phyloP scores from a whole-genome alignment of 2,888 invertebrate species.

The Eremobia ochroleuca region DNA sequence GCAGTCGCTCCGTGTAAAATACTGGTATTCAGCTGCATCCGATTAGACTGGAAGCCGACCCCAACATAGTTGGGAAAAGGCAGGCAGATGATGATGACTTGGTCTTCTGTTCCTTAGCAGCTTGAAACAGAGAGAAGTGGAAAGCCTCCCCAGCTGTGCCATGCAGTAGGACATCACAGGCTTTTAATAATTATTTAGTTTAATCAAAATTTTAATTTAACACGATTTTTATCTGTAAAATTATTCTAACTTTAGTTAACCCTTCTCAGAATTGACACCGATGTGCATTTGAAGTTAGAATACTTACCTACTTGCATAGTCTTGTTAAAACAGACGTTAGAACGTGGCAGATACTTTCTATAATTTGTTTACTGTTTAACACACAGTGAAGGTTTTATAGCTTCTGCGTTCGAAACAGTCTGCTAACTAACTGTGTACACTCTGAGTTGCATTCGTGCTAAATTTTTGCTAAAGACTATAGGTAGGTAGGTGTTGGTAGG shows the following conservation, averaged over 20 bases:
- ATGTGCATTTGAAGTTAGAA: background rate
- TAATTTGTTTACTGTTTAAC: constrained; percentile 61
- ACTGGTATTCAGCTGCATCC: too few species aligned
- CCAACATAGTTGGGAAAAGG: too few species aligned
- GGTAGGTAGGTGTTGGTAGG: background rate
- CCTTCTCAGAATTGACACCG: constrained; percentile 4
- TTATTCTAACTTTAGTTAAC: background rate
- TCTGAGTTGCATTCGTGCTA: constrained; percentile 23
- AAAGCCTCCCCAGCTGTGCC: background rate
- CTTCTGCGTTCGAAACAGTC: constrained; percentile 27
- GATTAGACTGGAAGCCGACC: too few species aligned
- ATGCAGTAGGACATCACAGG: too few species aligned
- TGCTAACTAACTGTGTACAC: constrained; percentile 54
- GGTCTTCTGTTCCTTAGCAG: background rate
- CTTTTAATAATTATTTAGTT: background rate
- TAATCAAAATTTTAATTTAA: background rate
- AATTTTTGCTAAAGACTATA: constrained; percentile 25
- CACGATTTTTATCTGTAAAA: background rate
- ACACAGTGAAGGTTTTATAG: constrained; percentile 50
- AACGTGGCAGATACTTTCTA: constrained; percentile 47
- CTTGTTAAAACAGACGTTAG: constrained; percentile 51
- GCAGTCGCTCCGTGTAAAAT: too few species aligned
- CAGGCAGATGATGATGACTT: too few species aligned
- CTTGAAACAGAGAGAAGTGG: background rate
- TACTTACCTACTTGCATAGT: background rate